Percentiles rank a stretch among this genome's conserved stretches.
Evolutionary conservation across 2,888 invertebrate genomes (phyloP).

Genomic region (Apotomis turbidana): DNA sequence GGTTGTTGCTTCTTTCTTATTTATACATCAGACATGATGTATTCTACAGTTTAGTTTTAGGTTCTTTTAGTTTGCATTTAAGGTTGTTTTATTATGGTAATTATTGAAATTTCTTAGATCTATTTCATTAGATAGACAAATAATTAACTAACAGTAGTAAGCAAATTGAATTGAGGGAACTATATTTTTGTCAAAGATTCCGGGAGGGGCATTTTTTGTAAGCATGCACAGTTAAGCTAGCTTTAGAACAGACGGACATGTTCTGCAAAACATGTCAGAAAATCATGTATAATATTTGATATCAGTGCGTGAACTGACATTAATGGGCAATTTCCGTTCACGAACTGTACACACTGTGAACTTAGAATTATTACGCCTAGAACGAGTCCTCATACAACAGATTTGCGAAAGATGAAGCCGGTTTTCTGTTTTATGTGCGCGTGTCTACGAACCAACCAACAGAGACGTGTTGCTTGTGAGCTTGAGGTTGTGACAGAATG

Average conservation of each 20-base stretch:
- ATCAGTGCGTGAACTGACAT: too few relatives aligned
- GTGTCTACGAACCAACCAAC: too few relatives aligned
- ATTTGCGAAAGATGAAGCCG: too few relatives aligned
- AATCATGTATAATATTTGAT: not conserved
- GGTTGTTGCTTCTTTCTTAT: not conserved
- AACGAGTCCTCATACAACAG: too few relatives aligned
- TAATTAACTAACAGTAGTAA: conserved; percentile 65
- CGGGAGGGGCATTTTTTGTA: conserved; percentile 59
- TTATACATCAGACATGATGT: not conserved
- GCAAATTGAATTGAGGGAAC: conserved; percentile 62
- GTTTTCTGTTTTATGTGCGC: too few relatives aligned
- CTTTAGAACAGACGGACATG: conserved; percentile 50
- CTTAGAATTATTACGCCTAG: too few relatives aligned
- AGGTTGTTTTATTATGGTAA: not conserved
- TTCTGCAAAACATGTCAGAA: not conserved
- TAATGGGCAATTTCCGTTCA: too few relatives aligned
- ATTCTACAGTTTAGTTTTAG: not conserved
- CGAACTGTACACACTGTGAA: too few relatives aligned
- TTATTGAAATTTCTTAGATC: conserved; percentile 53
- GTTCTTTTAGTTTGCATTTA: not conserved
- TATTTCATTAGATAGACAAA: conserved; percentile 69
- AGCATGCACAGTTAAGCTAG: conserved; percentile 66
- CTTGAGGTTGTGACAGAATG: too few relatives aligned
- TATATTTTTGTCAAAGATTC: conserved; percentile 74
- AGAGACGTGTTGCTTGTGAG: too few relatives aligned